phyloP scores from a whole-genome alignment of 1,140 invertebrate genomes.

The Eupristina koningsbergeri region DNA sequence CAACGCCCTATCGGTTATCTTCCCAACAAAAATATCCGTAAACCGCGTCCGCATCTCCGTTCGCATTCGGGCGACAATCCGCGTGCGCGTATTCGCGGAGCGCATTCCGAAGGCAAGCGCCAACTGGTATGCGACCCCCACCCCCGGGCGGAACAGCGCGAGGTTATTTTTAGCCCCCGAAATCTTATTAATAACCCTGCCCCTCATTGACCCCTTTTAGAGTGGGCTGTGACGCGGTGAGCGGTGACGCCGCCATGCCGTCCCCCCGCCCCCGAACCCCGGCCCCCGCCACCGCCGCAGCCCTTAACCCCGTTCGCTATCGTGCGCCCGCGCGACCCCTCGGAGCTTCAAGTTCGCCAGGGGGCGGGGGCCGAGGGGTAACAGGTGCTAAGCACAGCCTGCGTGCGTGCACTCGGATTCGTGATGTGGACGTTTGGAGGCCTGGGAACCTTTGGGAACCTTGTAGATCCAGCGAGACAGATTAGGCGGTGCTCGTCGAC shows the following conservation, averaged over 20 bases:
- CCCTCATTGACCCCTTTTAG: slow-evolving; percentile 51
- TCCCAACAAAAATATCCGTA: slow-evolving; percentile 13
- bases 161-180: slow-evolving; percentile 38
- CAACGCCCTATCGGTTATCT: slow-evolving; percentile 14
- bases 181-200: slow-evolving; percentile 49
- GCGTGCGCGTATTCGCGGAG: neutral
- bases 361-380: neutral
- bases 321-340: slow-evolving; percentile 30
- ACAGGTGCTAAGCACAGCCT: slow-evolving; percentile 24
- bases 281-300: slow-evolving; percentile 28
- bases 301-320: slow-evolving; percentile 50
- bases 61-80: neutral
- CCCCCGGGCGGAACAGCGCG: slow-evolving; percentile 16
- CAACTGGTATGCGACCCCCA: neutral
- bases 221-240: slow-evolving; percentile 31
- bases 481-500: slow-evolving; percentile 23
- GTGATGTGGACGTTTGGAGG: neutral
- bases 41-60: neutral
- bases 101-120: slow-evolving; percentile 22
- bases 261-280: slow-evolving; percentile 48
- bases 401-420: slow-evolving; percentile 32
- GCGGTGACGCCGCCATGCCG: neutral
- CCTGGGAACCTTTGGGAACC: slow-evolving; percentile 38
- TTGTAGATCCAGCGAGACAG: slow-evolving; percentile 42
- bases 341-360: slow-evolving; percentile 46